These are phyloP conservation scores for Papilio elwesi DNA, from an alignment of 2,888 invertebrate genomes.

Conservation along the genomic window DNA sequence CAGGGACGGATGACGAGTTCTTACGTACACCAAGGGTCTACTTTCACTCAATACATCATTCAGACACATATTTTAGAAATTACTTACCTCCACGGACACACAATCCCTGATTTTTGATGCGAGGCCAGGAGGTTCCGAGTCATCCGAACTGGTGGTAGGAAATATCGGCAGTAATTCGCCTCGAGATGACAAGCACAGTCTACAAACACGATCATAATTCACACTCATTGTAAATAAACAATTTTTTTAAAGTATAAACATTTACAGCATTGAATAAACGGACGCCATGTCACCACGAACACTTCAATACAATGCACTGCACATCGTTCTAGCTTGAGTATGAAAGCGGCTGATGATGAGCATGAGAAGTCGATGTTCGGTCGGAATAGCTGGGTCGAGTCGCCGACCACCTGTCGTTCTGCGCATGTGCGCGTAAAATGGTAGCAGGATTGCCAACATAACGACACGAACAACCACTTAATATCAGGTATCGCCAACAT, in stretches of 20 bases:
- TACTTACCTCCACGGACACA: conserved; percentile 87
- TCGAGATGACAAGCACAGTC: conserved; percentile 86
- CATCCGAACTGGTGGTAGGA: conserved; percentile 82
- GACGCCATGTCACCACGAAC: conserved; percentile 84
- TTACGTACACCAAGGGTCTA: conserved; percentile 78
- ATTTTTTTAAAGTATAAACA: conserved; percentile 63
- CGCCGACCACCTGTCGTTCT: conserved; percentile 85
- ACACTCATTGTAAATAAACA: conserved; percentile 83
- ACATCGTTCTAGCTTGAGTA: conserved; percentile 82
- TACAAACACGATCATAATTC: conserved; percentile 85
- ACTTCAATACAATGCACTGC: conserved; percentile 83
- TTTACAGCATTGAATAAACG: conserved; percentile 70
- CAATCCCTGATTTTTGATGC: conserved; percentile 86
- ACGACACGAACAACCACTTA: conserved; percentile 56
- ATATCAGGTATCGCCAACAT: conserved; percentile 62
- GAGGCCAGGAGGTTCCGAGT: conserved; percentile 81
- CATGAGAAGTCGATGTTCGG: conserved; percentile 84
- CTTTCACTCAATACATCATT: conserved; percentile 79
- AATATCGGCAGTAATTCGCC: conserved; percentile 86
- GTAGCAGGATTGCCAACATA: conserved; percentile 72
- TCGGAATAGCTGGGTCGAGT: conserved; percentile 79
- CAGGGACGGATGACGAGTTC: conserved; percentile 83
- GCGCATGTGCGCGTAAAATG: conserved; percentile 84
- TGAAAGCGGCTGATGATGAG: conserved; percentile 85
- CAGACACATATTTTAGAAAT: conserved; percentile 63